These are phyloP conservation scores for Orius laevigatus DNA, from an alignment of 1,140 invertebrate species.

Conservation along the genomic window DNA sequence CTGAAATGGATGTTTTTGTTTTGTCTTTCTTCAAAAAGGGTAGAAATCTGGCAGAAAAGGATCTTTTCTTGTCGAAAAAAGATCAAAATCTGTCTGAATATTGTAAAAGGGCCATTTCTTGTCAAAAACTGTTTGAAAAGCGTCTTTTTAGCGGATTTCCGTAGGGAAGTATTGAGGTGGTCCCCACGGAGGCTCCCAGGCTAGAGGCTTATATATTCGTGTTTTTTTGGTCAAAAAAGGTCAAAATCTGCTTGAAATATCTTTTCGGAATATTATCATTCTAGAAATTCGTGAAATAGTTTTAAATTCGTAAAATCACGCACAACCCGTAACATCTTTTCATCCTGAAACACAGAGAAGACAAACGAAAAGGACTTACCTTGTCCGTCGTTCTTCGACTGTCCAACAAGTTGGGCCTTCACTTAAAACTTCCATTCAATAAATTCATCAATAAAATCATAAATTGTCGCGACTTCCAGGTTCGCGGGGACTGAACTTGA, in stretches of 20 bases:
- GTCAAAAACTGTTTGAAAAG: neutral
- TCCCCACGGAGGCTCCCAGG: too few relatives aligned
- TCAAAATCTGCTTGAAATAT: too few relatives aligned
- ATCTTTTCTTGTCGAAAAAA: neutral
- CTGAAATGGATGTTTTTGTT: neutral
- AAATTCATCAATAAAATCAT: too few relatives aligned
- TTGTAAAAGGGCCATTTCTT: neutral
- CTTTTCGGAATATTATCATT: too few relatives aligned
- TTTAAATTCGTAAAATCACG: neutral
- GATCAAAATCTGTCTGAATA: neutral
- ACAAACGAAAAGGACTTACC: neutral
- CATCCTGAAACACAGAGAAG: neutral
- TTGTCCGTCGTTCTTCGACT: neutral
- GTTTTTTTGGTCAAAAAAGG: neutral
- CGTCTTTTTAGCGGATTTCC: conserved; percentile 21
- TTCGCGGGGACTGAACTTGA: too few relatives aligned
- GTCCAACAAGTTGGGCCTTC: neutral
- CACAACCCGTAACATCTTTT: neutral
- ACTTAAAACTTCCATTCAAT: too few relatives aligned
- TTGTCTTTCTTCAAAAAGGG: neutral
- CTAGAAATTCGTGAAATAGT: neutral
- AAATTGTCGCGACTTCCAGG: too few relatives aligned
- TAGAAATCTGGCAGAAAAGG: neutral
- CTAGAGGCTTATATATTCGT: neutral
- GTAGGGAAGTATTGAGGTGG: neutral